Evolutionary conservation across 2,797 vertebrate species (phyloP).

Genomic region (Geotrypetes seraphini): DNA sequence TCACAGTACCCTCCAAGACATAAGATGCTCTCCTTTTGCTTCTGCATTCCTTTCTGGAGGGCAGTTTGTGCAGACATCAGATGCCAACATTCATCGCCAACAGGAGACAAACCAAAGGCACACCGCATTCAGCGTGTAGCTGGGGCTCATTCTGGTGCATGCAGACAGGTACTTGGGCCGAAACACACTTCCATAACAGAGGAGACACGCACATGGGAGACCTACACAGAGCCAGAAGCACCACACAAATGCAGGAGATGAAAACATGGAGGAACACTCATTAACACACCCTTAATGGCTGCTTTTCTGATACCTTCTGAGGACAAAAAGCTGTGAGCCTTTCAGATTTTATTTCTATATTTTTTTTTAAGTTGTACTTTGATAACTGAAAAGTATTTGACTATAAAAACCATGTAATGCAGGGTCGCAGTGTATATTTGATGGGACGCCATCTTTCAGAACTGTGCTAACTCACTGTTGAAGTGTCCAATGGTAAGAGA

Average conservation of each 20-base stretch:
- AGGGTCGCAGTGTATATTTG: conserved; percentile 94
- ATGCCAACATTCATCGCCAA: conserved; percentile 50
- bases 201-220: conserved; percentile 49
- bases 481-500: conserved; percentile 66
- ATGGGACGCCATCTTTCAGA: conserved; percentile 85
- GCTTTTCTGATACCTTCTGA: conserved; percentile 41
- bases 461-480: conserved; percentile 75
- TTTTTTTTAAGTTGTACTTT: too few relatives aligned
- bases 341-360: too few relatives aligned
- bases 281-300: conserved; percentile 39
- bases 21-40: conserved; percentile 42
- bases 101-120: conserved; percentile 27
- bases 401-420: conserved; percentile 94
- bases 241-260: conserved; percentile 37
- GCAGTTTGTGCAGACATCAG: conserved; percentile 42
- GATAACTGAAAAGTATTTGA: conserved; percentile 54
- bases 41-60: conserved; percentile 27
- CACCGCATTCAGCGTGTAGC: too few relatives aligned
- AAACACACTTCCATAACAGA: conserved; percentile 42
- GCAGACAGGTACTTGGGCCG: conserved; percentile 21
- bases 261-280: conserved; percentile 48
- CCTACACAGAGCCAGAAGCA: conserved; percentile 53
- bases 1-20: conserved; percentile 46
- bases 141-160: conserved; percentile 22
- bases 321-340: conserved; percentile 49